A percentile compares a stretch with the other conserved stretches of the same genome.
phyloP scores from a whole-genome alignment of 2,113 vertebrate species.

The Anoura caudifer region DNA sequence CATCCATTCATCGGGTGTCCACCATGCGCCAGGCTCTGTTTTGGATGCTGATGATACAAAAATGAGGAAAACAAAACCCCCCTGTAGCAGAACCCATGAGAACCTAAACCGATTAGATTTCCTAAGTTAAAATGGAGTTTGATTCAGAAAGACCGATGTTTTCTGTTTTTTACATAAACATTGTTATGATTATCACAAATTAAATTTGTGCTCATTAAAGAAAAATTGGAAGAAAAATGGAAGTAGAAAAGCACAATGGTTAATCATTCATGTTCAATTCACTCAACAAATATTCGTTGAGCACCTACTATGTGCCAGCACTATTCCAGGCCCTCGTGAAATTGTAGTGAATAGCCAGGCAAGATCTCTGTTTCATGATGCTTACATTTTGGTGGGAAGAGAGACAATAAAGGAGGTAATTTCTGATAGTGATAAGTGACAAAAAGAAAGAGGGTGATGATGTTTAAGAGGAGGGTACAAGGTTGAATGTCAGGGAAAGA shows the following conservation, averaged over 20 bases:
- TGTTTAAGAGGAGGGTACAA: neutral
- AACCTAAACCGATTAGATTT: neutral
- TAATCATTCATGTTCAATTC: neutral
- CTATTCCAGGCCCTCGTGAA: neutral
- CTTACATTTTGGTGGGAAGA: neutral
- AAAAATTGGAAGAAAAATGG: neutral
- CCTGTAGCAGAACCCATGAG: neutral
- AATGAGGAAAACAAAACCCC: neutral
- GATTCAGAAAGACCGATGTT: neutral
- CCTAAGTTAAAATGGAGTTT: neutral
- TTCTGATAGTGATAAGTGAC: neutral
- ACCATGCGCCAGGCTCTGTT: neutral
- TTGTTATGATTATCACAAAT: neutral
- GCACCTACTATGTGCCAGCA: too few species aligned
- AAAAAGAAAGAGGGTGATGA: neutral
- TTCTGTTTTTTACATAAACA: neutral
- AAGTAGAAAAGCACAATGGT: neutral
- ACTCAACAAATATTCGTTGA: neutral
- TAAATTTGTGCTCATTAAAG: neutral
- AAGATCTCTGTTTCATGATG: neutral
- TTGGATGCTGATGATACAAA: neutral
- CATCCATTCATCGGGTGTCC: fast-evolving
- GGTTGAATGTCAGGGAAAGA: neutral
- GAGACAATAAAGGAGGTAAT: neutral
- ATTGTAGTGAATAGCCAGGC: neutral